Base-by-base conservation (phyloP, 2,888 invertebrate species). In the Anthrax anthrax region DNA sequence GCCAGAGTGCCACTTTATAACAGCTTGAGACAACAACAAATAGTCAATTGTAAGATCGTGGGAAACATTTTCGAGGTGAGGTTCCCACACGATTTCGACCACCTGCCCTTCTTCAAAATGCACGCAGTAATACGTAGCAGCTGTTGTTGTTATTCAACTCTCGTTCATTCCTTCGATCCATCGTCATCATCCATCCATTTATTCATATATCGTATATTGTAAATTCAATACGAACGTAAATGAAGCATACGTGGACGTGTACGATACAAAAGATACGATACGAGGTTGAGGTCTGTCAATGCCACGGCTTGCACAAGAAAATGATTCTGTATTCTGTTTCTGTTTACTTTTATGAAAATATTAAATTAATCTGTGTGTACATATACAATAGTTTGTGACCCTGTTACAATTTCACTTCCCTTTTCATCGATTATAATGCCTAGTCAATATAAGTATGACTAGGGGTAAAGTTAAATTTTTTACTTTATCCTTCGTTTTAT, bases 51-150 rank as follows among this genome's bases (percentile, higher is more conserved):
- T 19, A 14, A 19, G 39, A 64, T 63, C 67, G 67, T 67, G 67
- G 67, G 67, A 67, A 67, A 65, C 64, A 64, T 62, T 63, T 65
- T 62, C 58, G 60, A 58, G 62, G 60, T 61, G 57, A 62, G 65
- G 65, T 67, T 67, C 67, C 67, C 67, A 67, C 67, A 65, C 65
- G 60, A 64, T 62, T 63, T 64, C 47, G 47, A 47, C 53, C 54
- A 54, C 54, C 54, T 54, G 54, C 54, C 54, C 52, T 54, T 54
- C 50, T 50, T 51, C 52, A 54, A 52, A 50, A 42, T 42, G 64
- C 23, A 23, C 23, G 23, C 64, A 65, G 63, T 64, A 64, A 32
- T 32, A 32, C 29, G 64, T 64, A 65, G 63, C 65, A 64, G 65
- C 59, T 58, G 57, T 59, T 63, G 56, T 60, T 58, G 53, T 50